Conservation (phyloP, 37 sponge, comb jelly and placozoan species). For the Chondrosia reniformis region DNA sequence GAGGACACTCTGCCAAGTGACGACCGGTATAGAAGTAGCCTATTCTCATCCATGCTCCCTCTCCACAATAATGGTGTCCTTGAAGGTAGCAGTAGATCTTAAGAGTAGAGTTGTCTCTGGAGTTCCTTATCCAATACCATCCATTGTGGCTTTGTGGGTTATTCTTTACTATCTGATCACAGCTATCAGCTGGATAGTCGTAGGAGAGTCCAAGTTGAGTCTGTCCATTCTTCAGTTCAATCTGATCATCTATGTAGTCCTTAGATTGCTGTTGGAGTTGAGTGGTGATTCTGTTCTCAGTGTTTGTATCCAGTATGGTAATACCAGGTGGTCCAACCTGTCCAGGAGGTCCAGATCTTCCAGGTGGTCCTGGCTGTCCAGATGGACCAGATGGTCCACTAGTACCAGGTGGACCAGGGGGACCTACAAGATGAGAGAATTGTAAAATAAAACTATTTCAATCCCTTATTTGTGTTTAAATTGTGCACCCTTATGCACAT, state of each 20-base stretch:
- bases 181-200: not conserved
- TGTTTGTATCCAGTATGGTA: not conserved
- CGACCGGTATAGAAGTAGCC: not conserved
- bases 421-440: too few species aligned
- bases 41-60: conserved; percentile 17
- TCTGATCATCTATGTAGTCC: too few species aligned
- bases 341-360: too few species aligned
- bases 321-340: conserved; percentile 1
- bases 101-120: not conserved
- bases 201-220: too few species aligned
- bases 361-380: not conserved
- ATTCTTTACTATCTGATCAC: not conserved
- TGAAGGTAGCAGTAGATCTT: not conserved
- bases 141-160: not conserved
- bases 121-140: not conserved
- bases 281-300: not conserved
- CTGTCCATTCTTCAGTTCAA: too few species aligned
- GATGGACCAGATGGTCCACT: not conserved
- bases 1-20: not conserved
- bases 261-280: not conserved
- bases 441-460: too few species aligned
- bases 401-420: not conserved
- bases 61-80: conserved; percentile 12
- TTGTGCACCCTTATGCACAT: too few species aligned
- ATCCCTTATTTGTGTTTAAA: too few species aligned